These are phyloP conservation scores for Rhabdomys pumilio DNA, from an alignment of 2,797 vertebrate species.

Conservation along the genomic window DNA sequence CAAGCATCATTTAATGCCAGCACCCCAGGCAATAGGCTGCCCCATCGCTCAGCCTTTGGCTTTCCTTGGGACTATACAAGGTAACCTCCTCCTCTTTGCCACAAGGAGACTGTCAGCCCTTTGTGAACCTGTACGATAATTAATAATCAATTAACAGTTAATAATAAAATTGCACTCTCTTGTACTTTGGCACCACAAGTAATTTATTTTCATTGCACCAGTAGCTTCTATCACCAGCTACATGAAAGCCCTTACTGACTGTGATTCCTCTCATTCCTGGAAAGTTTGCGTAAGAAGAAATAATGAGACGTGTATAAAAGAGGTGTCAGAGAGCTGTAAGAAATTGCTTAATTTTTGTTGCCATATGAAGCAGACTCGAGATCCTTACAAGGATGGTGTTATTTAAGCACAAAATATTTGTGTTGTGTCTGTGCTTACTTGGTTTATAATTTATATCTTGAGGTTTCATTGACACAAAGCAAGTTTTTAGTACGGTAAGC, in stretches of 20 bases:
- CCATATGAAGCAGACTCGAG: slow-evolving; percentile 43
- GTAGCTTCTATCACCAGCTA: not conserved
- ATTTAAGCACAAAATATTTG: slow-evolving; percentile 75
- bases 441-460: slow-evolving; percentile 71
- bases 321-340: not conserved
- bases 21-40: not conserved
- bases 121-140: not conserved
- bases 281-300: not conserved
- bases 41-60: not conserved
- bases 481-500: slow-evolving; percentile 71
- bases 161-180: slow-evolving; percentile 17
- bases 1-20: slow-evolving; percentile 43
- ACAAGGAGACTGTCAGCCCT: not conserved
- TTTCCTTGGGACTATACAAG: slow-evolving; percentile 21
- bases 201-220: slow-evolving; percentile 62
- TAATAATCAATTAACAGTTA: slow-evolving; percentile 66
- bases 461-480: slow-evolving; percentile 69
- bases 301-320: slow-evolving; percentile 40
- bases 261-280: not conserved
- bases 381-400: slow-evolving; percentile 68
- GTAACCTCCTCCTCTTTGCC: not conserved
- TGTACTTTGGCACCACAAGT: slow-evolving; percentile 46
- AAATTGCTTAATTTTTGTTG: slow-evolving; percentile 60
- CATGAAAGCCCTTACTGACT: not conserved
- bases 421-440: slow-evolving; percentile 33